These are phyloP conservation scores for Hyla sarda DNA, from an alignment of 2,113 vertebrate genomes.

Conservation along the genomic window DNA sequence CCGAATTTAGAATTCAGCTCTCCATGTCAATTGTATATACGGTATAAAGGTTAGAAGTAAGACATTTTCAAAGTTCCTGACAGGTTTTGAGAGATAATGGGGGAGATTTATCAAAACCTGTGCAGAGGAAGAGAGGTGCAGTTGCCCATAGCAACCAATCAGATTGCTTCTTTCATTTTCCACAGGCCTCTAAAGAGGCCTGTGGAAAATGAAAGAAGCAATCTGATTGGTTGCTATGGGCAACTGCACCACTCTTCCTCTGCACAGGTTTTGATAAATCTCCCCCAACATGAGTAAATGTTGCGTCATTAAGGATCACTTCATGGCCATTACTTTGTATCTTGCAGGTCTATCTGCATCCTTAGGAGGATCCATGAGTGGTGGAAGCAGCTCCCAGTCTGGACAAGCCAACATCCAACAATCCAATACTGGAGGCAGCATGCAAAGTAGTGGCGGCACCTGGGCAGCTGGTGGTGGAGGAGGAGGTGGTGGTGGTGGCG, in stretches of 20 bases:
- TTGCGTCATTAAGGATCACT: not conserved
- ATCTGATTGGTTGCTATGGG: no score
- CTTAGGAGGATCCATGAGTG: slow-evolving; percentile 9
- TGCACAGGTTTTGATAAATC: no score
- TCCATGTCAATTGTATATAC: not conserved
- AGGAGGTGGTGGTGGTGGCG: not conserved
- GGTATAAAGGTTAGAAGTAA: not conserved
- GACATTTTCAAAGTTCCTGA: not conserved
- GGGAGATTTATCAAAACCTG: no score
- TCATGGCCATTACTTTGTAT: not conserved
- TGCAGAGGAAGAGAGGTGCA: no score
- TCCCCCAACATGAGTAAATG: not conserved
- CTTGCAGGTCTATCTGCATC: slow-evolving; percentile 13
- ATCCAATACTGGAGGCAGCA: not conserved
- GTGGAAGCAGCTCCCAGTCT: slow-evolving; percentile 21
- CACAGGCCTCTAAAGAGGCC: no score
- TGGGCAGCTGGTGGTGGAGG: not conserved
- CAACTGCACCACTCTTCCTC: no score
- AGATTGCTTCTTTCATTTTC: no score
- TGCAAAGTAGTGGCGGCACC: slow-evolving; percentile 5
- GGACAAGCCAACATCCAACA: not conserved
- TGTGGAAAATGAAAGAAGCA: no score
- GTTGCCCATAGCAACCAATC: no score
- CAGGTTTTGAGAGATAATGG: not conserved
- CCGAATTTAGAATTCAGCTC: not conserved